A percentile compares a stretch with the other conserved stretches of the same genome.
These are phyloP conservation scores for Bubo scandiacus DNA, from an alignment of 2,113 vertebrate genomes.

Conservation along the genomic window DNA sequence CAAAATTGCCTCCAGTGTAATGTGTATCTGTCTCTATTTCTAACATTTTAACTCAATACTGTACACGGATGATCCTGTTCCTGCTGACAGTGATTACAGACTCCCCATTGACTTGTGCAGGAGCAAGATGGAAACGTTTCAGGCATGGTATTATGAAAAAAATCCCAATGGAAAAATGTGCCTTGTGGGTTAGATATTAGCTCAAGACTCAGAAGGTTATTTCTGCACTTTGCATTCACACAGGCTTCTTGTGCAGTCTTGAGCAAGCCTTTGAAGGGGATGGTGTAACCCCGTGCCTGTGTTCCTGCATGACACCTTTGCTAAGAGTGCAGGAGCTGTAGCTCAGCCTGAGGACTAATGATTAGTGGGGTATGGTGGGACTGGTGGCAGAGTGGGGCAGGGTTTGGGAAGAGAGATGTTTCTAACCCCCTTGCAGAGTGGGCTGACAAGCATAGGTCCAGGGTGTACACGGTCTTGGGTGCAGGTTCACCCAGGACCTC, in stretches of 20 bases:
- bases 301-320: neutral
- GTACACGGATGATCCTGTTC: neutral
- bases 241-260: neutral
- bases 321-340: neutral
- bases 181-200: neutral
- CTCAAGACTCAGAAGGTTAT: neutral
- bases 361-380: neutral
- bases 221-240: neutral
- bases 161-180: accelerated
- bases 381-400: neutral
- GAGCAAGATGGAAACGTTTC: neutral
- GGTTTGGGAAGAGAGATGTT: neutral
- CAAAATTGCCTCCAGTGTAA: neutral
- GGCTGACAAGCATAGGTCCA: neutral
- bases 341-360: neutral
- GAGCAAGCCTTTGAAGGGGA: neutral
- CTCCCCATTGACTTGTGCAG: neutral
- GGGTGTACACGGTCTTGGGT: no score
- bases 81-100: neutral
- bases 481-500: neutral
- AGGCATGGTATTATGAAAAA: neutral
- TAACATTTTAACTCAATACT: neutral
- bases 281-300: neutral
- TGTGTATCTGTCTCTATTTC: neutral
- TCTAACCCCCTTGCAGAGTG: neutral